A percentile compares a stretch with the other conserved stretches of the same genome.
Conservation (phyloP, 1,140 invertebrate genomes). For the Drosophila malerkotliana region DNA sequence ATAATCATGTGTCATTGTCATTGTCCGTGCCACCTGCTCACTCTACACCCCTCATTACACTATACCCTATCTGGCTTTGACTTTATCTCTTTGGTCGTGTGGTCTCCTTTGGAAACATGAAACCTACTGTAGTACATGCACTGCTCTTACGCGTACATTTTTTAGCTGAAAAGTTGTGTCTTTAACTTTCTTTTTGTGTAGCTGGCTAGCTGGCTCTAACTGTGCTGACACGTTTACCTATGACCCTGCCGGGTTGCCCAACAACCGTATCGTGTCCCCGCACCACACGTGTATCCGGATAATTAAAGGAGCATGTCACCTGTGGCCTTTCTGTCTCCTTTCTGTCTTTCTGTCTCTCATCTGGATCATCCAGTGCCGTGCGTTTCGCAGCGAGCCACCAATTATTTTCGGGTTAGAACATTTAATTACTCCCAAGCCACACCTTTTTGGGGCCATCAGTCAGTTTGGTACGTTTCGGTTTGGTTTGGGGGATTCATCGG, state of each 20-base stretch:
- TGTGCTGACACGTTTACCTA: constrained; percentile 41
- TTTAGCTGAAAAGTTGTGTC: too few species aligned
- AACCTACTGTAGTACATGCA: too few species aligned
- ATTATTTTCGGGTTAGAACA: constrained; percentile 70
- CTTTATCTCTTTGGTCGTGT: too few species aligned
- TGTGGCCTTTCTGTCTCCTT: constrained; percentile 40
- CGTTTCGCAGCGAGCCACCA: constrained; percentile 40
- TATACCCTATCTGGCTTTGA: background rate
- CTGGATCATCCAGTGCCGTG: constrained; percentile 24
- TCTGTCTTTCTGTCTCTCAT: too few species aligned
- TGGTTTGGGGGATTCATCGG: constrained; percentile 34
- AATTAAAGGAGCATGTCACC: constrained; percentile 73
- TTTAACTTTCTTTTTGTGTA: background rate
- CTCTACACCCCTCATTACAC: background rate
- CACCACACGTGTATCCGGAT: constrained; percentile 37
- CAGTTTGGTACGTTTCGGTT: constrained; percentile 14
- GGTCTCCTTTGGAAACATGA: too few species aligned
- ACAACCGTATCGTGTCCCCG: constrained; percentile 53
- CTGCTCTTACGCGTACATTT: too few species aligned
- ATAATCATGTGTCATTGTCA: constrained; percentile 82
- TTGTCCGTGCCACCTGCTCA: constrained; percentile 28
- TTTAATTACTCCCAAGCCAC: constrained; percentile 65
- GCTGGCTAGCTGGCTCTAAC: constrained; percentile 3
- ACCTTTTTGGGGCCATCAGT: constrained; percentile 25
- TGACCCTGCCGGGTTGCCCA: constrained; percentile 24